Evolutionary conservation across 2,888 invertebrate species (phyloP).

Genomic region (Vanessa cardui): DNA sequence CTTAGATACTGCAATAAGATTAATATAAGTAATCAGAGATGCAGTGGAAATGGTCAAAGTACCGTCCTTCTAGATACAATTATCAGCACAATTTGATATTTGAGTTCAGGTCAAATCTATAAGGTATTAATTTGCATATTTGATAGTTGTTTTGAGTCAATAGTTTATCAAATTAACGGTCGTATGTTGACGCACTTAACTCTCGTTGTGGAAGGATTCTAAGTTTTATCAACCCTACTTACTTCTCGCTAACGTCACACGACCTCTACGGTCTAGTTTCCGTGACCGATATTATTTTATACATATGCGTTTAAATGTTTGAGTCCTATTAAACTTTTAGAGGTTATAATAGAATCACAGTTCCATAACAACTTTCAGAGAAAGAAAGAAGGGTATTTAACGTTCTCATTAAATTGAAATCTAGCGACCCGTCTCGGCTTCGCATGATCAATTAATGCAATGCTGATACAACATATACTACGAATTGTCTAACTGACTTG

Average conservation of each 20-base stretch:
- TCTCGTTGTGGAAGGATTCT: conserved; percentile 29
- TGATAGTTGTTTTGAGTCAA: conserved; percentile 20
- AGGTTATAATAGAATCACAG: background rate
- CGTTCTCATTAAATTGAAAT: background rate
- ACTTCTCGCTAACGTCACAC: conserved; percentile 27
- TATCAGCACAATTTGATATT: conserved; percentile 1
- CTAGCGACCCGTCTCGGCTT: too few relatives aligned
- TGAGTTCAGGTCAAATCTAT: conserved; percentile 12
- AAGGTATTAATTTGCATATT: conserved; percentile 12
- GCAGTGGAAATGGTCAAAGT: background rate
- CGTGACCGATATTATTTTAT: conserved; percentile 25
- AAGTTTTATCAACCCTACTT: conserved; percentile 26
- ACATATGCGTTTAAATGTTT: background rate
- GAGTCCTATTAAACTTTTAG: background rate
- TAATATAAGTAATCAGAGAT: too few relatives aligned
- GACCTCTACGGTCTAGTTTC: conserved; percentile 34
- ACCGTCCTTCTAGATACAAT: background rate
- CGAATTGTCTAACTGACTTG: too few relatives aligned
- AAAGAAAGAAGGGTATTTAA: background rate
- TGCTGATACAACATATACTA: too few relatives aligned
- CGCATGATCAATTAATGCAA: too few relatives aligned
- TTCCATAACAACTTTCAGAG: too few relatives aligned
- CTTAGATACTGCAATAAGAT: too few relatives aligned
- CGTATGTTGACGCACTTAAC: conserved; percentile 26
- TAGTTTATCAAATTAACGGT: conserved; percentile 24